Evolutionary conservation across 1,140 invertebrate genomes (phyloP).

Genomic region (Cylas formicarius): DNA sequence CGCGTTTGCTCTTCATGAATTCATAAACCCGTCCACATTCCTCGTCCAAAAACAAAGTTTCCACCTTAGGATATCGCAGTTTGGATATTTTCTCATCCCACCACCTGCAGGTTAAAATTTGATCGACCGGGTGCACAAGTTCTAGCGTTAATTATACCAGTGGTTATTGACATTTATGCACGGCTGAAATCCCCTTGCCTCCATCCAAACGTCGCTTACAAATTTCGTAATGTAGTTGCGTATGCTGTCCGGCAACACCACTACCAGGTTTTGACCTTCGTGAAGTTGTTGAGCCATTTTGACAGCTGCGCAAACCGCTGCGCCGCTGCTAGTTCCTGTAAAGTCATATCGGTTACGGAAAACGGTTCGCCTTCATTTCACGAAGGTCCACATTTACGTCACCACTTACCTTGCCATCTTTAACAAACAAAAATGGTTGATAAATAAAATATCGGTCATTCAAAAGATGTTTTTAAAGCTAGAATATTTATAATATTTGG

Average conservation of each 20-base stretch:
- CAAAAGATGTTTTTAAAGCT: too few relatives aligned
- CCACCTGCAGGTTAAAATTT: constrained; percentile 54
- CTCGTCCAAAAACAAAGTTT: constrained; percentile 51
- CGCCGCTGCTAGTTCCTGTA: constrained; percentile 83
- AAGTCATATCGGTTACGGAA: too few relatives aligned
- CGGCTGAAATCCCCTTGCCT: constrained; percentile 62
- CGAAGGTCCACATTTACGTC: too few relatives aligned
- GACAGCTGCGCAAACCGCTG: constrained; percentile 73
- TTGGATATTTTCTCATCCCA: constrained; percentile 57
- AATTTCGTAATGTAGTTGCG: constrained; percentile 99
- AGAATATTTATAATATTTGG: too few relatives aligned
- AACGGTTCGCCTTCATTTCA: too few relatives aligned
- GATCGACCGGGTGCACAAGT: neutral
- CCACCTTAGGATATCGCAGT: constrained; percentile 51
- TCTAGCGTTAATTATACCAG: constrained; percentile 40
- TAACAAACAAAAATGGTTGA: too few relatives aligned
- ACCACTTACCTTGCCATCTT: too few relatives aligned
- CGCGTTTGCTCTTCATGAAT: constrained; percentile 57
- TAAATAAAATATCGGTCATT: too few relatives aligned
- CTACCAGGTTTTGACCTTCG: constrained; percentile 78
- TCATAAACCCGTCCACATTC: constrained; percentile 63
- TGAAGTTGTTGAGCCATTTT: constrained; percentile 71
- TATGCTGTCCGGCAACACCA: constrained; percentile 89
- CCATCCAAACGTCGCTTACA: constrained; percentile 94
- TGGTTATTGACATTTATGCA: constrained; percentile 46